Evolutionary conservation across 2,113 vertebrate genomes (phyloP).

Genomic region (Psilopsiagon aurifrons): DNA sequence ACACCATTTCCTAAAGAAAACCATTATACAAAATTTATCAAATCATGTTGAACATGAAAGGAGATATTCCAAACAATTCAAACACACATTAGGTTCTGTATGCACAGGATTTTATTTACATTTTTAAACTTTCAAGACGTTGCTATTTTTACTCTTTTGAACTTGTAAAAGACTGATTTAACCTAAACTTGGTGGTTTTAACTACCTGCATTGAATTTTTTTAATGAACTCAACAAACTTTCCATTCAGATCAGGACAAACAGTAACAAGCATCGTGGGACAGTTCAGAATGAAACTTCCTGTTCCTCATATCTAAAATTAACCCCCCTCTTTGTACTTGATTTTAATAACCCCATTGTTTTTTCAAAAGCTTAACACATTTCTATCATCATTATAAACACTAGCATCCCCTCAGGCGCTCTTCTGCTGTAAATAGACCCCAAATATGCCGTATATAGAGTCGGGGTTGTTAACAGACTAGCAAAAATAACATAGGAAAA

Average conservation of each 20-base stretch:
- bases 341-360: background rate
- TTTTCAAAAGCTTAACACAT: background rate
- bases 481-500: background rate
- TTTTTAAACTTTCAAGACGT: background rate
- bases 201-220: background rate
- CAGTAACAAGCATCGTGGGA: background rate
- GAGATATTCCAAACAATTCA: background rate
- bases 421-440: background rate
- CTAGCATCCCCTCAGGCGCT: background rate
- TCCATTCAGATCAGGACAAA: background rate
- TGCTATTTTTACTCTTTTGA: background rate
- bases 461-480: background rate
- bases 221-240: background rate
- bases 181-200: background rate
- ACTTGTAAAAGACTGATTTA: background rate
- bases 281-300: background rate
- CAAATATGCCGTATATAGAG: background rate
- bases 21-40: background rate
- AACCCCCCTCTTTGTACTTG: background rate
- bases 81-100: background rate
- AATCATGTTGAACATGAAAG: background rate
- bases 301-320: conserved; percentile 4
- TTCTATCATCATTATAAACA: background rate
- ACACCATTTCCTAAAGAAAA: conserved; percentile 91
- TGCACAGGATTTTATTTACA: background rate